These are phyloP conservation scores for Chaetoderma sp. DNA, from an alignment of 2,888 invertebrate species.

Conservation along the genomic window DNA sequence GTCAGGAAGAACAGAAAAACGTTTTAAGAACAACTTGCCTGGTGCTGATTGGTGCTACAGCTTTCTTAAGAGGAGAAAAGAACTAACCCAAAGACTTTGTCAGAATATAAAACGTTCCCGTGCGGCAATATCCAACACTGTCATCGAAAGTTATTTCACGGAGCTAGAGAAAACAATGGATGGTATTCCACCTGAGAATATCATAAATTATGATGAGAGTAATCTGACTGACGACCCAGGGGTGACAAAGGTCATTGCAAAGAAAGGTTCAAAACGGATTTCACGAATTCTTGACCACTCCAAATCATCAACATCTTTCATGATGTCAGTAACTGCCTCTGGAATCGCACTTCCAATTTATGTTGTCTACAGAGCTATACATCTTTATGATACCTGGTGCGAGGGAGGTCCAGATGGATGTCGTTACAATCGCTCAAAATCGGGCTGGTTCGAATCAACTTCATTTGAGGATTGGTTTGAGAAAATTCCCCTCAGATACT, in stretches of 20 bases:
- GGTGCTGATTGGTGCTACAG: conserved; percentile 21
- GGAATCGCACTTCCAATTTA: conserved; percentile 66
- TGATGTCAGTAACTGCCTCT: conserved; percentile 66
- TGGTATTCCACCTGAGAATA: conserved; percentile 33
- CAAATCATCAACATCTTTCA: conserved; percentile 59
- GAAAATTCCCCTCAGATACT: conserved; percentile 41
- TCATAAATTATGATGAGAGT: conserved; percentile 62
- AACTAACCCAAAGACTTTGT: conserved; percentile 13
- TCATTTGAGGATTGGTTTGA: conserved; percentile 55
- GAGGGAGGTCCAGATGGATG: conserved; percentile 62
- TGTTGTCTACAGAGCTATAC: conserved; percentile 68
- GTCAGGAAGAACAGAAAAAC: conserved; percentile 31
- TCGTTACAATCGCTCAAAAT: conserved; percentile 63
- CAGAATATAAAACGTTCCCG: conserved; percentile 6
- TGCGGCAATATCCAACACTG: background rate
- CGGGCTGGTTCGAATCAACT: conserved; percentile 60
- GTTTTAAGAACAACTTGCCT: conserved; percentile 40
- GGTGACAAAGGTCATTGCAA: conserved; percentile 28
- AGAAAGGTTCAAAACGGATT: conserved; percentile 41
- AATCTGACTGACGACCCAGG: conserved; percentile 64
- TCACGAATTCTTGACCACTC: conserved; percentile 60
- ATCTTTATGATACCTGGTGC: conserved; percentile 67
- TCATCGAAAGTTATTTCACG: background rate
- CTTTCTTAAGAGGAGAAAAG: conserved; percentile 17
- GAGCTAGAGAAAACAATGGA: background rate